Evolutionary conservation across 2,888 invertebrate genomes (phyloP), one percentile per base, ranked within the genome.

Genomic region (Megaustenia siamemsis): DNA sequence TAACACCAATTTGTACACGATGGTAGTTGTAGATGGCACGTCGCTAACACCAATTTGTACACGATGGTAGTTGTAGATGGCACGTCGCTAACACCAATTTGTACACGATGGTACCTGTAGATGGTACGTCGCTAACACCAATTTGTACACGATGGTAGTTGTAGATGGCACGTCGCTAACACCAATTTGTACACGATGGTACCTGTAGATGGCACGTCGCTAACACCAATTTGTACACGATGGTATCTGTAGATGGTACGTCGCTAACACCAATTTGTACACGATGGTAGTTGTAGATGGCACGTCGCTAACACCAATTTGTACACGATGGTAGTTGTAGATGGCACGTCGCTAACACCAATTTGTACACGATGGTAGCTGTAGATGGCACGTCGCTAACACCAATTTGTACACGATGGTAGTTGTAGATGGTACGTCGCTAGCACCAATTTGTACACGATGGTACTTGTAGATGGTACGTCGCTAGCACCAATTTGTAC

Each of bases 341-440:
- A n/a, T n/a, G 71, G 71, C 71, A 73, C 45, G 71, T 73, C 71
- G 71, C 28, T 43, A 38, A 28, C 12, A 21, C 18, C n/a, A 12
- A 43, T 45, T 45, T 45, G 21, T 45, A 43, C n/a, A 28, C 12
- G 24, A 69, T 24, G 24, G 69, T 40, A 69, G 38, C 18, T 18
- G 40, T 1, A 24, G 15, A n/a, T n/a, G 71, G 71, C 71, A 73
- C 45, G 71, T 73, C 71, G 71, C 28, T 43, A 38, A 28, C 12
- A 21, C 18, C n/a, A 12, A 43, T 45, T 45, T 45, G 21, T 45
- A 43, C n/a, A 28, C 12, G 24, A 69, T 24, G 24, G 69, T 40
- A 69, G 38, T 3, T 18, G 40, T 1, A 24, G 15, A n/a, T n/a
- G 71, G 71, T 45, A 73, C 45, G 71, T 73, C 71, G 71, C 28